These are phyloP conservation scores for Choreutis nemorana DNA, from an alignment of 2,888 invertebrate species.

Conservation along the genomic window DNA sequence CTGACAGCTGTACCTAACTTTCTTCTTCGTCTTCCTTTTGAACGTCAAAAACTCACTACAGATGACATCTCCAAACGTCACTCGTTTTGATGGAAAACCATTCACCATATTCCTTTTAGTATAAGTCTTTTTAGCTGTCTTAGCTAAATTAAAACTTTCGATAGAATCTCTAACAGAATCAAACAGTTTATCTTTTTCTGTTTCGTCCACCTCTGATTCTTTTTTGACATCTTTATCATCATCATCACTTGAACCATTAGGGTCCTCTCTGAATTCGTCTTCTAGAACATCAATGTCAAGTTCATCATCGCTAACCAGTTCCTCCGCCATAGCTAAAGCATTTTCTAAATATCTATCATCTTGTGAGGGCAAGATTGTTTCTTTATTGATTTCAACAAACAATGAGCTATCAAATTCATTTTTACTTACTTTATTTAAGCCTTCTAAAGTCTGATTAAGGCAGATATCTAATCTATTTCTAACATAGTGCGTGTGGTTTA, in stretches of 20 bases:
- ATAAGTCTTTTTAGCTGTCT: constrained; percentile 25
- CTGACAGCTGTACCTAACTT: constrained; percentile 31
- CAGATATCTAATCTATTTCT: constrained; percentile 36
- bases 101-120: constrained; percentile 25
- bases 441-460: constrained; percentile 30
- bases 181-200: too few relatives aligned
- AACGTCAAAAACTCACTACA: constrained; percentile 46
- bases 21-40: constrained; percentile 23
- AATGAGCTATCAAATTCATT: constrained; percentile 23
- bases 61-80: constrained; percentile 20
- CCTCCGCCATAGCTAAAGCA: too few relatives aligned
- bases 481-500: constrained; percentile 28
- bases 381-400: constrained; percentile 38
- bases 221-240: constrained; percentile 1
- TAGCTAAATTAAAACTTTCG: constrained; percentile 26
- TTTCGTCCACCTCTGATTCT: constrained; percentile 4
- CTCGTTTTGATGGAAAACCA: too few relatives aligned
- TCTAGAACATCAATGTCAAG: constrained; percentile 40
- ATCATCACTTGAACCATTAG: constrained; percentile 22
- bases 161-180: too few relatives aligned
- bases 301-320: constrained; percentile 14
- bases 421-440: constrained; percentile 22
- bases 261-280: constrained; percentile 45
- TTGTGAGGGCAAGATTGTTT: constrained; percentile 28
- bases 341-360: constrained; percentile 25